Conservation (phyloP, 2,888 invertebrate species). For the Plagodis dolabraria region DNA sequence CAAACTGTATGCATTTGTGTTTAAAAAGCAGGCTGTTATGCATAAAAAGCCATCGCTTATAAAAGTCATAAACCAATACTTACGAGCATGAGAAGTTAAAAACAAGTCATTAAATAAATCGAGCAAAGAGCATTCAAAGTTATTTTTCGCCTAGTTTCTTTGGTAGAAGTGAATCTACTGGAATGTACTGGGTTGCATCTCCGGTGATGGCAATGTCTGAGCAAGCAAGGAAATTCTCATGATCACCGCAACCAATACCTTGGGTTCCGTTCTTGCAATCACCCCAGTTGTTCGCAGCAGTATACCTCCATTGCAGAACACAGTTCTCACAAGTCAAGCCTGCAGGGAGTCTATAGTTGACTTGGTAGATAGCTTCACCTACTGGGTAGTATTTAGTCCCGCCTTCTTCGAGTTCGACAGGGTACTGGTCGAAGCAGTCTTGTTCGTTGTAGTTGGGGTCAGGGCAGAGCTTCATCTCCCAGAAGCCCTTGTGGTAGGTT, state of each 20-base stretch:
- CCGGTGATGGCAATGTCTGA: conserved; percentile 88
- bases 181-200: conserved; percentile 10
- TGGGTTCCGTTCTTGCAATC: conserved; percentile 87
- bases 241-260: conserved; percentile 93
- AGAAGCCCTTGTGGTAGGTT: conserved; percentile 93
- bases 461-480: conserved; percentile 92
- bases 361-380: conserved; percentile 82
- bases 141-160: conserved; percentile 27
- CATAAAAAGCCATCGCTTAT: background rate
- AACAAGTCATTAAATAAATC: conserved; percentile 2
- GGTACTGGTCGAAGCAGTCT: conserved; percentile 89
- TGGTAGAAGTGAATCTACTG: conserved; percentile 25
- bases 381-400: conserved; percentile 87
- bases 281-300: conserved; percentile 94
- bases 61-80: too few relatives aligned
- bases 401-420: conserved; percentile 83
- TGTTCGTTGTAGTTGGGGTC: conserved; percentile 87
- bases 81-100: too few relatives aligned
- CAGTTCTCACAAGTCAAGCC: conserved; percentile 91
- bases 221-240: conserved; percentile 93
- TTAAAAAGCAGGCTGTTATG: too few relatives aligned
- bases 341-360: conserved; percentile 85
- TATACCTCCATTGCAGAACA: conserved; percentile 94
- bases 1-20: too few relatives aligned
- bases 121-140: background rate